Evolutionary conservation across 2,888 invertebrate genomes (phyloP).

Genomic region (Pyrgus malvae): DNA sequence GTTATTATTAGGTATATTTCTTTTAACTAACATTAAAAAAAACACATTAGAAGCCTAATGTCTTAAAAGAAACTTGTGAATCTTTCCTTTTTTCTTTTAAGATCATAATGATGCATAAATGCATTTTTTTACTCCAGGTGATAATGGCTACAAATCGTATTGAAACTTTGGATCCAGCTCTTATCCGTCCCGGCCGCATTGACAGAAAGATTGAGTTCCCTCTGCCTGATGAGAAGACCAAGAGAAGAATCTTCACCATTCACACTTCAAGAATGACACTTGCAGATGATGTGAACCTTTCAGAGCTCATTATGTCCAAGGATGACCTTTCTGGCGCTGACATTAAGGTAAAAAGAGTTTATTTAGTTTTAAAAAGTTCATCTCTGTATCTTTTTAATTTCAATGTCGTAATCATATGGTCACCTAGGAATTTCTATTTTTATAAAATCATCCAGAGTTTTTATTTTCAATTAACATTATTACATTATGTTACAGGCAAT

Average conservation of each 20-base stretch:
- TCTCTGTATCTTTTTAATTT: too few relatives aligned
- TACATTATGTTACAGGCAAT: conserved; percentile 96
- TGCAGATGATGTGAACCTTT: conserved; percentile 97
- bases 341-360: conserved; percentile 85
- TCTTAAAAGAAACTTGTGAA: too few relatives aligned
- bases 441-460: too few relatives aligned
- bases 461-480: too few relatives aligned
- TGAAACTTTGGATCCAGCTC: conserved; percentile 98
- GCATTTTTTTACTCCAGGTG: conserved; percentile 78
- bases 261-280: conserved; percentile 99
- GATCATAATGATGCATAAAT: too few relatives aligned
- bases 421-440: too few relatives aligned
- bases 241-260: conserved; percentile 97
- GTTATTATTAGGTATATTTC: too few relatives aligned
- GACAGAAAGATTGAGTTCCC: conserved; percentile 99
- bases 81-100: too few relatives aligned
- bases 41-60: too few relatives aligned
- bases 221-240: conserved; percentile 99
- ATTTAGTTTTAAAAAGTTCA: too few relatives aligned
- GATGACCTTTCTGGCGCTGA: conserved; percentile 99
- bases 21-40: too few relatives aligned
- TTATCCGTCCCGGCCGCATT: conserved; percentile 99
- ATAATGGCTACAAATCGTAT: conserved; percentile 99
- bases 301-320: conserved; percentile 99
- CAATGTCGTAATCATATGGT: too few relatives aligned